Conservation (phyloP, 2,888 invertebrate species). For the Caenorhabditis becei region DNA sequence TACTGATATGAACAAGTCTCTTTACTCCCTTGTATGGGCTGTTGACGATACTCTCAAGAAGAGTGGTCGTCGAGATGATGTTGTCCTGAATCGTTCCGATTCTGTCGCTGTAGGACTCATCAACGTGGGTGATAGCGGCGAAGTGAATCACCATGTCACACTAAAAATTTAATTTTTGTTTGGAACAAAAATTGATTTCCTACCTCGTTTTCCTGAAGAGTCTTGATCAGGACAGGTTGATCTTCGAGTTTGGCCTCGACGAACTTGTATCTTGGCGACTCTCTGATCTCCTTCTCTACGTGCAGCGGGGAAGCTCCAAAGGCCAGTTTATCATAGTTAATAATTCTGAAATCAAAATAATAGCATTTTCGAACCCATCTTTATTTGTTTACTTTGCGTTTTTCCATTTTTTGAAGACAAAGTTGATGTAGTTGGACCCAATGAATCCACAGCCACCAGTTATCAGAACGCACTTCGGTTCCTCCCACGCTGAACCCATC, state of each 20-base stretch:
- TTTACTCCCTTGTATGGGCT: constrained; percentile 72
- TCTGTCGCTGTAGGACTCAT: constrained; percentile 81
- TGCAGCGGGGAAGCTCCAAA: constrained; percentile 75
- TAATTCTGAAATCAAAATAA: constrained; percentile 64
- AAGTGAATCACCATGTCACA: constrained; percentile 80
- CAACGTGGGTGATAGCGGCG: constrained; percentile 81
- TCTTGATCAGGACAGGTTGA: constrained; percentile 68
- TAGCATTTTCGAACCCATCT: too few species aligned
- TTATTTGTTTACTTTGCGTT: constrained; percentile 70
- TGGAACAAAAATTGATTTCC: not conserved
- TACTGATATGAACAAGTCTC: constrained; percentile 79
- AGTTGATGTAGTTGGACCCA: constrained; percentile 81
- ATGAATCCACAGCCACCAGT: constrained; percentile 81
- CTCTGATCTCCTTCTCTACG: constrained; percentile 61
- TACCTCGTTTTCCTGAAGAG: constrained; percentile 73
- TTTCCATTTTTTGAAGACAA: constrained; percentile 76
- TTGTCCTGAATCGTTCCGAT: constrained; percentile 81
- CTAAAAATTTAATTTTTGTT: constrained; percentile 44
- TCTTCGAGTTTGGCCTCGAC: constrained; percentile 76
- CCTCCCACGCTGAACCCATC: constrained; percentile 62
- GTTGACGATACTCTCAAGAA: constrained; percentile 78
- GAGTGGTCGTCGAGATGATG: constrained; percentile 79
- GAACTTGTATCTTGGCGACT: constrained; percentile 75
- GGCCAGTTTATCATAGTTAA: constrained; percentile 80
- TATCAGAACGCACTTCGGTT: constrained; percentile 75